Base-by-base conservation (phyloP, 2,113 vertebrate genomes). In the Sphyrna mokarran region DNA sequence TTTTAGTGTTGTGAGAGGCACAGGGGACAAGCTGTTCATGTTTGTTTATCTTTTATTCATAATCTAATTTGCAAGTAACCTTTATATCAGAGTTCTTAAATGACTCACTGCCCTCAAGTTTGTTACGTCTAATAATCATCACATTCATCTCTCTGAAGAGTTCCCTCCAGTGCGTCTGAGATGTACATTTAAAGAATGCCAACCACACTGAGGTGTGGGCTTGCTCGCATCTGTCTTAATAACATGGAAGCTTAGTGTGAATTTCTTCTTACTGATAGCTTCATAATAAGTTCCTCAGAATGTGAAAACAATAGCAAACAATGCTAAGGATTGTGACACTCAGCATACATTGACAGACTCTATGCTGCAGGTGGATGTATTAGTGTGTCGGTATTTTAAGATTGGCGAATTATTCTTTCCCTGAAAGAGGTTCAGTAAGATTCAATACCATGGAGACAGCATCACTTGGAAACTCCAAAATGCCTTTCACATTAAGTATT, bases 41-140 rank as follows among this genome's bases (percentile, higher is more conserved):
- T 95, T 95, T 95, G 69, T 72, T 72, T 72, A 95, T 95, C 68
- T 95, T 76, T 95, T 72, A 95, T 95, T 95, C 69, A 95, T 95
- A 95, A 54, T 54, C 69, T 95, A 29, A 95, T 95, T 95, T 95
- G 94, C 94, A 95, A 95, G 69, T 95, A 95, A 76, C 94, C 94
- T 95, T 95, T 95, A 95, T 72, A 95, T 95, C 69, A 72, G 69
- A 72, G 37, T 95, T 76, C 69, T 43, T 72, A 70, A 95, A 72
- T 95, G 94, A 95, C 68, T 95, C 94, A 72, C 69, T 72, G 69
- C 68, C 68, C 94, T 72, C 5, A 54, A 95, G 94, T 95, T 95
- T 72, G 94, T 43, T 54, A 33, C 29, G 68, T 70, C 66, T 72
- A 13, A 95, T 29, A 95, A 95, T 33, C 68, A 48, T 72, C 94